Evolutionary conservation across 2,888 invertebrate genomes (phyloP), one percentile per base, ranked within the genome.

Genomic region (Drosophila monieri): DNA sequence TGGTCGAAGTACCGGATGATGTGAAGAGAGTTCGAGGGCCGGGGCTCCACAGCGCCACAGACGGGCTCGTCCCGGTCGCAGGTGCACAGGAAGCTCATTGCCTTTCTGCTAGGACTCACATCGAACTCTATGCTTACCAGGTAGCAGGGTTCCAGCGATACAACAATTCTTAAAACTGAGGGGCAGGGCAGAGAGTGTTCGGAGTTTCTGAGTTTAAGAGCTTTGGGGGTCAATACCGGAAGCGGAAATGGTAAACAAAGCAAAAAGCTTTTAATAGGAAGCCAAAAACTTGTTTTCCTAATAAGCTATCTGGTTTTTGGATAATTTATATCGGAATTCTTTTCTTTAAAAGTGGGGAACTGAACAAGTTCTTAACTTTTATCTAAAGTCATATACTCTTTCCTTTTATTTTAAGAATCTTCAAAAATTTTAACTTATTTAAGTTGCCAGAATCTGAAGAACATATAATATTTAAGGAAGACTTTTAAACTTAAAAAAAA

Each of bases 111-210:
- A 5, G 76, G 58, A 54, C 57, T 15, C 15, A 85, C 56, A 43
- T 83, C 78, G 48, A 85, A 75, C 15, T 77, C 59, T 10, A 87
- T 70, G 57, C 80, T 80, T 52, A 88, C 79, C 77, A 90, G 70
- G 43, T 88, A 90, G 59, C 88, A 88, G 0, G 88, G 74, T 46
- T 88, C 88, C 77, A 89, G 14, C 0, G 73, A 74, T 8, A 89
- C 51, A 23, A 84, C 77, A 30, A 89, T 76, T 23, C 87, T 76
- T 48, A 85, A 79, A 68, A 43, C 5, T 51, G 27, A 2, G 18
- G 9, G 6, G n/a, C 8, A 8, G 18, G 35, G 18, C 23, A 12
- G 14, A 30, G 39, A 15, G n/a, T 6, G 1, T 8, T 18, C 3
- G 3, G 25, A 30, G 6, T 23, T 6, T 25, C 14, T 6, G 12